These are phyloP conservation scores for Paratrypauchen microcephalus DNA, from an alignment of 2,797 vertebrate species.

Conservation along the genomic window DNA sequence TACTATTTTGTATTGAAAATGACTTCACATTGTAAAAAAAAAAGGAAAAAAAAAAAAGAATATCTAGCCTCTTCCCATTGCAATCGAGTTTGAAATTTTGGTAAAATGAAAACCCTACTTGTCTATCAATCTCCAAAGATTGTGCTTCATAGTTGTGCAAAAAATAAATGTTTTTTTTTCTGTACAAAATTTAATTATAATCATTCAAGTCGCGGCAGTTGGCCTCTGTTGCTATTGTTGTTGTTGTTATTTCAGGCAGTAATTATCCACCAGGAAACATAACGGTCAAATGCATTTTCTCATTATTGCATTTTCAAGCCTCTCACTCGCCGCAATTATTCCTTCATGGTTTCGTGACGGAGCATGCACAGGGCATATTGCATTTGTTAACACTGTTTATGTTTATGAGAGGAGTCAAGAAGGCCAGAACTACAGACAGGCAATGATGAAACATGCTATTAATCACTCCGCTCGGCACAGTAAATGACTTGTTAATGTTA, in stretches of 20 bases:
- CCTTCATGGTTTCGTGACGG: conserved; percentile 28
- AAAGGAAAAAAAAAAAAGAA: too few species aligned
- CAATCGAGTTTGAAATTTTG: too few species aligned
- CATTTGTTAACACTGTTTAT: conserved; percentile 26
- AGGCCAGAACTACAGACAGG: conserved; percentile 29
- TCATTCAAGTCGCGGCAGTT: not conserved
- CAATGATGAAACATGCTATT: conserved; percentile 28
- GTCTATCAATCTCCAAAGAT: too few species aligned
- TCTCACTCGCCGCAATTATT: conserved; percentile 20
- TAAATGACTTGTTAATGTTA: conserved; percentile 37
- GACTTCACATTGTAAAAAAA: too few species aligned
- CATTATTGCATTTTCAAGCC: conserved; percentile 24
- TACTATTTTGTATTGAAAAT: too few species aligned
- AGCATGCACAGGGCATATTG: conserved; percentile 20
- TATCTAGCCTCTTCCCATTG: too few species aligned
- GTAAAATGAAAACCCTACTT: too few species aligned
- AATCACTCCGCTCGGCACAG: conserved; percentile 31
- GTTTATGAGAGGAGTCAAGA: conserved; percentile 30
- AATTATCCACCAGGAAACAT: conserved; percentile 40
- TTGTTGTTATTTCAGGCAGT: conserved; percentile 24
- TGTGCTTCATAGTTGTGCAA: too few species aligned
- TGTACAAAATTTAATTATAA: not conserved
- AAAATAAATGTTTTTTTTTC: too few species aligned
- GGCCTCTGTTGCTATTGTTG: conserved; percentile 15
- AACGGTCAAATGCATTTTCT: conserved; percentile 30